Percentiles rank a stretch among this genome's conserved stretches.
phyloP scores from a whole-genome alignment of 2,113 vertebrate genomes.

The Paedocypris sp. region DNA sequence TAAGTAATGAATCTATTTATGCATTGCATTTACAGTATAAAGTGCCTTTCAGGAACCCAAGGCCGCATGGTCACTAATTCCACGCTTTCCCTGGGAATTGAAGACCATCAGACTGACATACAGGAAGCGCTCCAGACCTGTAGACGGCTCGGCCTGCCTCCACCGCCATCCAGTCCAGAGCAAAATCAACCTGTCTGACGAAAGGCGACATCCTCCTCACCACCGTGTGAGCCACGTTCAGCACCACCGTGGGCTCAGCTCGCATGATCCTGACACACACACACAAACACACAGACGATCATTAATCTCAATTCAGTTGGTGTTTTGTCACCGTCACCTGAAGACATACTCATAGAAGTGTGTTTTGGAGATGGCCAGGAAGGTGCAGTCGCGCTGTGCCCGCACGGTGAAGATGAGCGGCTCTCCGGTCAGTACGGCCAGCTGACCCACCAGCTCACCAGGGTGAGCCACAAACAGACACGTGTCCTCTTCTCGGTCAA shows the following conservation, averaged over 20 bases:
- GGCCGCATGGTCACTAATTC: too few species aligned
- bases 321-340: too few species aligned
- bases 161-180: slow-evolving; percentile 93
- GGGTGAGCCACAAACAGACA: slow-evolving; percentile 83
- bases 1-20: too few species aligned
- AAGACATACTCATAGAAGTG: slow-evolving; percentile 84
- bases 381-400: slow-evolving; percentile 83
- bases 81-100: too few species aligned
- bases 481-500: slow-evolving; percentile 80
- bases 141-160: slow-evolving; percentile 87
- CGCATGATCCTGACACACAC: slow-evolving; percentile 76
- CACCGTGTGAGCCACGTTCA: slow-evolving; percentile 80
- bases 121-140: slow-evolving; percentile 56
- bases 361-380: slow-evolving; percentile 84
- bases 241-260: slow-evolving; percentile 75
- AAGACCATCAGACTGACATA: too few species aligned
- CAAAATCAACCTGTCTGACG: slow-evolving; percentile 88
- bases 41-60: too few species aligned
- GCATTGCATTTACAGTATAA: too few species aligned
- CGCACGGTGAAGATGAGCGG: slow-evolving; percentile 85
- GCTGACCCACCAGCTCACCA: slow-evolving; percentile 84
- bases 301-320: too few species aligned
- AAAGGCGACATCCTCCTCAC: slow-evolving; percentile 83
- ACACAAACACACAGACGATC: slow-evolving; percentile 5
- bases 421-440: slow-evolving; percentile 87